A percentile compares a stretch with the other conserved stretches of the same genome.
Conservation (phyloP, 2,888 invertebrate genomes). For the Muscina levida region DNA sequence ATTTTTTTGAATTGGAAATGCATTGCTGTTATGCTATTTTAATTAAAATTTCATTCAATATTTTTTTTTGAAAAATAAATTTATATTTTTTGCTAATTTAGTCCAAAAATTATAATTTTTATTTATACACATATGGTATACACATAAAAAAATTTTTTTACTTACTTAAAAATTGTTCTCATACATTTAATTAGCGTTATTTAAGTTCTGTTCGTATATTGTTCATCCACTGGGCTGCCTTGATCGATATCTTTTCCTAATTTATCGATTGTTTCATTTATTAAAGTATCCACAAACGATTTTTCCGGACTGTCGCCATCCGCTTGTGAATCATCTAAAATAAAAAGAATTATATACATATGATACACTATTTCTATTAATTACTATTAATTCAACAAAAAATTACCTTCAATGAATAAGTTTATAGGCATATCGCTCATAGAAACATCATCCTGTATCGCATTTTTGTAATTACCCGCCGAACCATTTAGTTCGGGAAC, state of each 20-base stretch:
- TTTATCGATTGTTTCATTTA: conserved; percentile 62
- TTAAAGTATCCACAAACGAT: conserved; percentile 61
- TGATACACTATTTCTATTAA: neutral
- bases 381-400: neutral
- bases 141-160: too few relatives aligned
- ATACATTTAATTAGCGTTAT: neutral
- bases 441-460: conserved; percentile 16
- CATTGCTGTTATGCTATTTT: too few relatives aligned
- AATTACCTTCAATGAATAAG: conserved; percentile 66
- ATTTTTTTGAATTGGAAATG: too few relatives aligned
- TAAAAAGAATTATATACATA: conserved; percentile 15
- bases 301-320: conserved; percentile 56
- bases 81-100: too few relatives aligned
- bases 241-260: conserved; percentile 61
- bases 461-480: conserved; percentile 21
- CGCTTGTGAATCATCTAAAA: conserved; percentile 61
- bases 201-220: conserved; percentile 17
- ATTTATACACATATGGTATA: too few relatives aligned
- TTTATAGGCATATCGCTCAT: conserved; percentile 61
- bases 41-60: too few relatives aligned
- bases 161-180: too few relatives aligned
- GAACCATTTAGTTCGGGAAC: conserved; percentile 22
- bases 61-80: too few relatives aligned
- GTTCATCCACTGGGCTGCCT: conserved; percentile 34
- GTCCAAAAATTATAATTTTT: too few relatives aligned